Evolutionary conservation across 1,140 invertebrate genomes (phyloP).

Genomic region (Rhagoletis pomonella): DNA sequence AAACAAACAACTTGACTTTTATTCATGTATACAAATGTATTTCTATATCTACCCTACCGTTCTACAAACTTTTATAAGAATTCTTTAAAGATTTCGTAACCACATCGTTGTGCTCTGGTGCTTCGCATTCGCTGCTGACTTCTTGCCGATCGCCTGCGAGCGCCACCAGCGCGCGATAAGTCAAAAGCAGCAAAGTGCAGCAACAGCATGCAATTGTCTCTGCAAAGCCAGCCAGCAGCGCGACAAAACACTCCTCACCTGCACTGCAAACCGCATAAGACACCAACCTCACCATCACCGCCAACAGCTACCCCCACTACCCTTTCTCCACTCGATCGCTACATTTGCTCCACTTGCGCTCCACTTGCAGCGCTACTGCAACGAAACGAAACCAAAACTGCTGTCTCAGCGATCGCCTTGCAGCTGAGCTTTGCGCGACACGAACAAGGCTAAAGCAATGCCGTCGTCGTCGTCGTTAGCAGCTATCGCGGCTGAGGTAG

Average conservation of each 20-base stretch:
- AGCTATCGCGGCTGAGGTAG: background rate
- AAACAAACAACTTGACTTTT: background rate
- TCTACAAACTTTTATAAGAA: background rate
- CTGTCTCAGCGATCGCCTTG: background rate
- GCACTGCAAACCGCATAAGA: background rate
- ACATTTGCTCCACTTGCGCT: background rate
- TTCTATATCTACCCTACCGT: background rate
- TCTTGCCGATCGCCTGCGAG: background rate
- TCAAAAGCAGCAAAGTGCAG: background rate
- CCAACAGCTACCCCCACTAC: background rate
- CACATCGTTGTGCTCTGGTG: background rate
- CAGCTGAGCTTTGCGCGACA: background rate
- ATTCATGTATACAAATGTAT: background rate
- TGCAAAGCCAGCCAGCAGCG: background rate
- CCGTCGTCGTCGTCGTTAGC: background rate
- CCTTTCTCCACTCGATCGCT: too few species aligned
- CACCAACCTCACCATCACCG: background rate
- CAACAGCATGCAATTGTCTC: background rate
- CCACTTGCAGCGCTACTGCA: background rate
- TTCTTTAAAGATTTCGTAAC: conserved; percentile 37
- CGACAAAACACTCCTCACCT: background rate
- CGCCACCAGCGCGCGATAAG: background rate
- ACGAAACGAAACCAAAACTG: conserved; percentile 14
- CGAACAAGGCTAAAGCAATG: conserved; percentile 17
- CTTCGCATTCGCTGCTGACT: background rate